A percentile compares a stretch with the other conserved stretches of the same genome.
phyloP scores from a whole-genome alignment of 1,140 invertebrate species.

The Acromyrmex charruanus region DNA sequence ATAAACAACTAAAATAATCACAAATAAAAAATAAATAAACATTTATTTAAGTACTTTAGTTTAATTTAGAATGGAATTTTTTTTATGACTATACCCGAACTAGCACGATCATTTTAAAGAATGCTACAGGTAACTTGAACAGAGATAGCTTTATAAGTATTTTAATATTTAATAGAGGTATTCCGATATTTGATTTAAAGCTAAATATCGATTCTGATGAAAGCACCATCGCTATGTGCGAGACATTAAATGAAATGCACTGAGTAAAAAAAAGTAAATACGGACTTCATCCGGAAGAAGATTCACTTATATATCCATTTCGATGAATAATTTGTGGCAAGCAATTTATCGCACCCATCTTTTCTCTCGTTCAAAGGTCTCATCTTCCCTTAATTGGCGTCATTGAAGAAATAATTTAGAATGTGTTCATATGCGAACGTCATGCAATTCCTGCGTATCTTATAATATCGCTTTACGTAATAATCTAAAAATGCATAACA shows the following conservation, averaged over 20 bases:
- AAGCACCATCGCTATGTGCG: neutral
- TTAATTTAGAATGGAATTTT: neutral
- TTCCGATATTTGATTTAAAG: neutral
- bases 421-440: neutral
- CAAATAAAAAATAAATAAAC: neutral
- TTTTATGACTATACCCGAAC: neutral
- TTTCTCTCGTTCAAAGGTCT: constrained; percentile 26
- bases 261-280: neutral
- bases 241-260: neutral
- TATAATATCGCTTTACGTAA: neutral
- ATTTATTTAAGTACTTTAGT: too few relatives aligned
- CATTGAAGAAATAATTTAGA: constrained; percentile 34
- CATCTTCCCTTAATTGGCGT: constrained; percentile 3
- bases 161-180: neutral
- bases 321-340: neutral
- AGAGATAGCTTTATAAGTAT: neutral
- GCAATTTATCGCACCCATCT: constrained; percentile 2
- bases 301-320: neutral
- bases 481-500: constrained; percentile 16
- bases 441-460: constrained; percentile 11
- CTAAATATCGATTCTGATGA: neutral
- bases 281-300: neutral
- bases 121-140: neutral
- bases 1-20: neutral
- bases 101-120: neutral